Base-by-base conservation (phyloP, 2,113 vertebrate genomes). In the Mobula hypostoma region DNA sequence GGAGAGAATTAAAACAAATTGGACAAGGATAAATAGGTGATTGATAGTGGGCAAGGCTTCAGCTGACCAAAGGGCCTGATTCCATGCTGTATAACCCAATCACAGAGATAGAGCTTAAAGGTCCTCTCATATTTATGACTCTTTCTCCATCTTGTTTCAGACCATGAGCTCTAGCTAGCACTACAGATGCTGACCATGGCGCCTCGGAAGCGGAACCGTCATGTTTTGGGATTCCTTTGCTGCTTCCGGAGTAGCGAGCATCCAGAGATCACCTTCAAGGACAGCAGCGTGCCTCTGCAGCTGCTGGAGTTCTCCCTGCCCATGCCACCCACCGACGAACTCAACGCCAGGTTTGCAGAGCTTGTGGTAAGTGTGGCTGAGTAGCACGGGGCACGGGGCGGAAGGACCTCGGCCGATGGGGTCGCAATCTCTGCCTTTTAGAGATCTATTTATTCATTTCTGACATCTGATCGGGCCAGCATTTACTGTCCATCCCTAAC, bases 221-320 rank as follows among this genome's bases (percentile, higher is more conserved):
- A 98, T 96, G 97, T 98, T 14, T 95, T 99, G 97, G 98, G 98
- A 94, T 98, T 99, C 96, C 97, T 99, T 94, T 99, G 98, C 96
- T 99, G 98, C 96, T 99, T 99, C 0, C 97, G 98, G 94, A 97
- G 98, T 95, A 98, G 96, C 0, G 98, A 99, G 95, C 97, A 98
- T 85, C 98, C 97, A 0, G 98, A 99, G 97, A 99, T 99, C 96
- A 98, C 99, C 96, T 98, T 99, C 94, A 99, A 98, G 96, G 98
- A 99, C 96, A 99, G 87, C 61, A 76, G 95, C 87, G 98, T 98
- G 88, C 98, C 98, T 0, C 96, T 99, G 94, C 98, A 99, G 94
- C 98, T 98, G 95, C 96, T 99, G 96, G 99, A 99, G 96, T 99
- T 99, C 96, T 98, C 98, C 56, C 97, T 98, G 94, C 98, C 99